Evolutionary conservation across 2,888 invertebrate genomes (phyloP).

Genomic region (Synanthedon vespiformis): DNA sequence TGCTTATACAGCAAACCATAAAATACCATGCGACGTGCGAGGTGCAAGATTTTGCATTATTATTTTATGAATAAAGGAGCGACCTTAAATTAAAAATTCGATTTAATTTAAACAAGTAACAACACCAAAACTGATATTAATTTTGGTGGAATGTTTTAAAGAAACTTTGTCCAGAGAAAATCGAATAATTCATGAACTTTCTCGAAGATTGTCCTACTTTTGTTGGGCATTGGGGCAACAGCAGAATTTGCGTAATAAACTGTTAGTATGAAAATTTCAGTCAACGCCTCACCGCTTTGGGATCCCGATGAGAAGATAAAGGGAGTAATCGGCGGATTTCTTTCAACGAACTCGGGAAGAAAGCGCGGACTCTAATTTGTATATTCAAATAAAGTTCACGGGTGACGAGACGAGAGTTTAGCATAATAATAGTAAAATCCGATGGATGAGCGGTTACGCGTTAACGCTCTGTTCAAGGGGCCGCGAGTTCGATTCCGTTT

Average conservation of each 20-base stretch:
- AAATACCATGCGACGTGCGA: too few species aligned
- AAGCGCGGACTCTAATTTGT: conserved; percentile 2
- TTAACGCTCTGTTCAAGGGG: too few species aligned
- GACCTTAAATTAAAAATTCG: too few species aligned
- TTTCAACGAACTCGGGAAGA: conserved; percentile 7
- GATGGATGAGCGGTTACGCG: too few species aligned
- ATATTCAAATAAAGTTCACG: conserved; percentile 1
- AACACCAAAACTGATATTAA: not conserved
- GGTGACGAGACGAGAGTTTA: not conserved
- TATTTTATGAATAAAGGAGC: too few species aligned
- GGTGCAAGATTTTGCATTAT: too few species aligned
- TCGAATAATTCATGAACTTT: conserved; percentile 22
- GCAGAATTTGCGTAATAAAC: conserved; percentile 39
- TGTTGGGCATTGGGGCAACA: conserved; percentile 14
- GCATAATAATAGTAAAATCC: not conserved
- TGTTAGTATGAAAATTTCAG: conserved; percentile 24
- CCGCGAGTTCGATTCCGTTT: too few species aligned
- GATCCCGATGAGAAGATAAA: conserved; percentile 17
- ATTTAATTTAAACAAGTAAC: not conserved
- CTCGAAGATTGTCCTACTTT: conserved; percentile 25
- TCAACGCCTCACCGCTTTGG: conserved; percentile 16
- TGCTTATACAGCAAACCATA: too few species aligned
- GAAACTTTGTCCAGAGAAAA: not conserved
- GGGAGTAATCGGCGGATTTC: conserved; percentile 5
- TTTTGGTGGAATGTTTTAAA: not conserved